Evolutionary conservation across 2,113 vertebrate genomes (phyloP).

Genomic region (Callithrix jacchus): DNA sequence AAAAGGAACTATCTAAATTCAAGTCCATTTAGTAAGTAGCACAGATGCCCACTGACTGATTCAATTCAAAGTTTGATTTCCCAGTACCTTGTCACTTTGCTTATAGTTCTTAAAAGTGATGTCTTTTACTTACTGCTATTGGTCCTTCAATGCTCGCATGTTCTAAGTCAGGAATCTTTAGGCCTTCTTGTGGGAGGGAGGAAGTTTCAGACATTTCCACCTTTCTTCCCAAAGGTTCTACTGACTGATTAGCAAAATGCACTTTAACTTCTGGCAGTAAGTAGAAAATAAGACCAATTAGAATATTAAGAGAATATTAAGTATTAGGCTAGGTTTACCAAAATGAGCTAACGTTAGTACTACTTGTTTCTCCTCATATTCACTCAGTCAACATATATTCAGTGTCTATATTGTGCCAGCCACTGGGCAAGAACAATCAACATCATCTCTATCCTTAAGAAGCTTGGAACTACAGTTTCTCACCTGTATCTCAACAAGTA

Average conservation of each 20-base stretch:
- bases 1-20: not conserved
- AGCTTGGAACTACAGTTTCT: not conserved
- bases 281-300: constrained; percentile 70
- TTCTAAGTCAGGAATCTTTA: constrained; percentile 86
- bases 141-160: constrained; percentile 82
- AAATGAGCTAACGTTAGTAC: constrained; percentile 23
- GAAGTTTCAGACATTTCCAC: constrained; percentile 73
- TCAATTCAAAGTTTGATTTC: not conserved
- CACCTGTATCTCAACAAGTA: constrained; percentile 22
- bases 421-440: not conserved
- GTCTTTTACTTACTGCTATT: constrained; percentile 74
- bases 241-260: constrained; percentile 76
- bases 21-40: not conserved
- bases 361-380: not conserved
- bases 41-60: not conserved
- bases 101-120: not conserved
- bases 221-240: constrained; percentile 77
- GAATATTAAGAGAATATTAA: constrained; percentile 10
- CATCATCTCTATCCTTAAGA: not conserved
- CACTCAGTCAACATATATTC: not conserved
- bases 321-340: not conserved
- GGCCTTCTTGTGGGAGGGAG: constrained; percentile 76
- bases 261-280: constrained; percentile 79
- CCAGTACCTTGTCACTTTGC: not conserved
- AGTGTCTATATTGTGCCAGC: not conserved